These are phyloP conservation scores for Hermetia illucens DNA, from an alignment of 1,140 invertebrate species.

Conservation along the genomic window DNA sequence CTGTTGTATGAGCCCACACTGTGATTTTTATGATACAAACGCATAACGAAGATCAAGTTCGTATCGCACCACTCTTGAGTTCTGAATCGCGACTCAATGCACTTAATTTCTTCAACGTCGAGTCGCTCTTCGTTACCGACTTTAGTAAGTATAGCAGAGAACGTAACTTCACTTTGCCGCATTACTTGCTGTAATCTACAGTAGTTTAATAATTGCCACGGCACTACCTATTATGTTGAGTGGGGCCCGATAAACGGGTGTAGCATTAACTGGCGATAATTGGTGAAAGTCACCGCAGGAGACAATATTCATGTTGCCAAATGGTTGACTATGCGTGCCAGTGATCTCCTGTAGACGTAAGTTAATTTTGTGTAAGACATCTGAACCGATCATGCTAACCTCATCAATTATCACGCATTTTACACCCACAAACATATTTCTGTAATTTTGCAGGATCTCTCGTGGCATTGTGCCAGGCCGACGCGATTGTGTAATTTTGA, in stretches of 20 bases:
- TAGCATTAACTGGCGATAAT: slow-evolving; percentile 12
- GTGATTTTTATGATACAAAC: too few relatives aligned
- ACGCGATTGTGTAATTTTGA: too few relatives aligned
- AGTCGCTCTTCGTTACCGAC: slow-evolving; percentile 7
- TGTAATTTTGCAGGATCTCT: too few relatives aligned
- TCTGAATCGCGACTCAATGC: not conserved
- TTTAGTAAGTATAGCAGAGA: slow-evolving; percentile 15
- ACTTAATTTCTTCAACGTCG: not conserved
- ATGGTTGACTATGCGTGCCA: not conserved
- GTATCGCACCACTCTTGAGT: too few relatives aligned
- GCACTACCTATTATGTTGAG: too few relatives aligned
- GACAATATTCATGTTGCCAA: slow-evolving; percentile 5
- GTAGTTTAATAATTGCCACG: slow-evolving; percentile 13
- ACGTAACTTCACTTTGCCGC: slow-evolving; percentile 11
- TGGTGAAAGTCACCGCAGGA: slow-evolving; percentile 6
- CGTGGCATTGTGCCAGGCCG: too few relatives aligned
- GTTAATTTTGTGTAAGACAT: slow-evolving; percentile 7
- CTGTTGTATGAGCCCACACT: too few relatives aligned
- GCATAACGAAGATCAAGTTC: too few relatives aligned
- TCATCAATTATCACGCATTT: slow-evolving; percentile 6
- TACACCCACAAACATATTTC: too few relatives aligned
- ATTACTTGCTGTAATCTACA: slow-evolving; percentile 15
- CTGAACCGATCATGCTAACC: slow-evolving; percentile 10
- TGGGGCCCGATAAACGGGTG: slow-evolving; percentile 11
- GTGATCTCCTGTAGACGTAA: slow-evolving; percentile 2